Conservation (phyloP, 1,140 invertebrate species). For the Chelonus insularis region DNA sequence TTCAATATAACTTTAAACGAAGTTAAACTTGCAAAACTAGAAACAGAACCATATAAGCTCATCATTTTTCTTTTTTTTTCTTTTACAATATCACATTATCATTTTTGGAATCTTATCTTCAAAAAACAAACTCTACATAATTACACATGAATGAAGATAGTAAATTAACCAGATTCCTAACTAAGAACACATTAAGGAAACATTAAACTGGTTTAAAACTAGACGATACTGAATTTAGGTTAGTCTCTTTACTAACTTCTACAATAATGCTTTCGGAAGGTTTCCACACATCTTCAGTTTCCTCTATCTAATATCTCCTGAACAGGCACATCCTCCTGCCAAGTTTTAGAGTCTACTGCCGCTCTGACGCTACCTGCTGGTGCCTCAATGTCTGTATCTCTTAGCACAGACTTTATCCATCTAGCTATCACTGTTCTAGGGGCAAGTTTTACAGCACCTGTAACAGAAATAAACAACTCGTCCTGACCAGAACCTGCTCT, state of each 20-base stretch:
- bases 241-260: neutral
- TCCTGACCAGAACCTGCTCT: neutral
- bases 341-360: slow-evolving; percentile 38
- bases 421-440: slow-evolving; percentile 29
- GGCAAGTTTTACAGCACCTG: slow-evolving; percentile 12
- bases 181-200: neutral
- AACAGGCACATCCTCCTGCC: slow-evolving; percentile 32
- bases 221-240: neutral
- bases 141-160: too few relatives aligned
- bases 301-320: slow-evolving; percentile 32
- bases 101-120: too few relatives aligned
- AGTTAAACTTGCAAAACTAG: too few relatives aligned
- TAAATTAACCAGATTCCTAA: neutral
- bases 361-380: slow-evolving; percentile 38
- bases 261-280: slow-evolving; percentile 24
- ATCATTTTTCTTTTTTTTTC: too few relatives aligned
- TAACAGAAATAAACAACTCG: slow-evolving; percentile 14
- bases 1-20: too few relatives aligned
- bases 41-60: too few relatives aligned
- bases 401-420: slow-evolving; percentile 35
- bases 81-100: too few relatives aligned
- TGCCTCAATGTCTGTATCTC: slow-evolving; percentile 29
- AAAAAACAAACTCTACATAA: too few relatives aligned
- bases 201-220: slow-evolving; percentile 13
- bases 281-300: slow-evolving; percentile 25